phyloP scores from a whole-genome alignment of 2,797 vertebrate species.

The Poecilia velifera region DNA sequence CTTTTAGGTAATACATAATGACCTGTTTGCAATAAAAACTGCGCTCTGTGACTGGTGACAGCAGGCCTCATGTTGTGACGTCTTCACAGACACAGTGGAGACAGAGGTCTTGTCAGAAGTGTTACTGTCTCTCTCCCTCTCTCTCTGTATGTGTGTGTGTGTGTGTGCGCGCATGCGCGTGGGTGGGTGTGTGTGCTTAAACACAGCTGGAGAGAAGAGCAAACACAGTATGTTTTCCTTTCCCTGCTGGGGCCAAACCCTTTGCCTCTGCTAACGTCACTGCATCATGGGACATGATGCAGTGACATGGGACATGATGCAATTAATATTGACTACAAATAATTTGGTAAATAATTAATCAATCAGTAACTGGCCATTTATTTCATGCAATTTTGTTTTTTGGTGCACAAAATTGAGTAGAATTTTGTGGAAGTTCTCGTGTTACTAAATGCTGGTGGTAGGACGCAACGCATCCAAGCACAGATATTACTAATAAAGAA shows the following conservation, averaged over 20 bases:
- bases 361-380: not conserved
- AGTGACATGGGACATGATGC: no score
- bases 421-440: constrained; percentile 1
- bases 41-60: constrained; percentile 54
- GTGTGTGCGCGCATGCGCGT: constrained; percentile 31
- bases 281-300: constrained; percentile 42
- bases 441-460: constrained; percentile 5
- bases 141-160: constrained; percentile 5
- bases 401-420: not conserved
- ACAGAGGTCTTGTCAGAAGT: constrained; percentile 51
- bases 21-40: constrained; percentile 46
- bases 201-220: constrained; percentile 58
- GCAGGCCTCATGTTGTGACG: constrained; percentile 44
- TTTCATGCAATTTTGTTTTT: not conserved
- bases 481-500: constrained; percentile 52
- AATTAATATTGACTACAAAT: not conserved
- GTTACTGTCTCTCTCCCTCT: constrained; percentile 31
- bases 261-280: constrained; percentile 26
- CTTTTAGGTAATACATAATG: constrained; percentile 46
- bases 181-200: constrained; percentile 47
- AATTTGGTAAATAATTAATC: not conserved
- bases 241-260: constrained; percentile 31
- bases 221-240: constrained; percentile 40
- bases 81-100: constrained; percentile 65
- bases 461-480: constrained; percentile 9